Base-by-base conservation (phyloP, 2,113 vertebrate species). In the Cromileptes altivelis region DNA sequence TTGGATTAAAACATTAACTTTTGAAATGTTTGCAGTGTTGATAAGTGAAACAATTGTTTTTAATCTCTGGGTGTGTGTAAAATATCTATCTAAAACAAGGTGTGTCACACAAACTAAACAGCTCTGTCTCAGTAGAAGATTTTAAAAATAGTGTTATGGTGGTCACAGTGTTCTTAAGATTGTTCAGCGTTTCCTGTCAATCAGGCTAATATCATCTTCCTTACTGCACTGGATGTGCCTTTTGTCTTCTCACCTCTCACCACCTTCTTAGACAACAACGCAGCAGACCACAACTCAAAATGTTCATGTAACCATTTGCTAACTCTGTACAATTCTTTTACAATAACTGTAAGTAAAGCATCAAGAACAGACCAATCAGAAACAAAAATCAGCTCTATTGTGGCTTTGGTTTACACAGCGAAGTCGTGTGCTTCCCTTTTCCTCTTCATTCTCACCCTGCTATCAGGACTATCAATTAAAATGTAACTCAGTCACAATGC, bases 141-240 rank as follows among this genome's bases (percentile, higher is more conserved):
- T 0, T 21, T 42, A 13, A 21, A 0, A 23, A 50, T 40, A n/a
- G 9, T 13, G 13, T 50, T 45, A 5, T 18, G 21, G 27, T 58
- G 8, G 6, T 68, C 57, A 60, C 7, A 3, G 2, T 42, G 19
- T 58, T 55, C 49, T 45, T 64, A 12, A 33, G 11, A 71, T 19
- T 77, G 30, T 9, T 52, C 10, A 14, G 52, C 13, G 45, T 57
- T 93, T 91, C 82, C 78, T 87, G 70, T 76, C 18, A 72, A 25
- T 61, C 3, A 2, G 10, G 21, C 10, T 15, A 13, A 42, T 27
- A 6, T 19, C 0, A 40, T 53, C 9, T 47, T 5, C 5, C 3
- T 27, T 76, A 37, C 13, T 47, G 45, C 10, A 47, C 45, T 47
- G 13, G 33, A 11, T 49, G 4, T 17, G 33, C 45, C 53, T 37